phyloP scores from a whole-genome alignment of 2,888 invertebrate genomes.

The Crematogaster levior region DNA sequence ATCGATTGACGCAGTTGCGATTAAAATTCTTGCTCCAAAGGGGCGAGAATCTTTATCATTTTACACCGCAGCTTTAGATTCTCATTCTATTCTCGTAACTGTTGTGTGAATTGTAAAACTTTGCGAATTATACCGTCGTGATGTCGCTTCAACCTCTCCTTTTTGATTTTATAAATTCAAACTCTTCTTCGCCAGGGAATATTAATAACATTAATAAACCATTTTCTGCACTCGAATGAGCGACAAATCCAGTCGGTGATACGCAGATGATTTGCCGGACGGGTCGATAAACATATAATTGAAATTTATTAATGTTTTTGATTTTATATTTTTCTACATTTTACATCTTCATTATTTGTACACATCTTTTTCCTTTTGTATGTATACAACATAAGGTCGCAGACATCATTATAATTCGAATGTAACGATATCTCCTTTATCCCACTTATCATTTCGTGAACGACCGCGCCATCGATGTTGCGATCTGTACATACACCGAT shows the following conservation, averaged over 20 bases:
- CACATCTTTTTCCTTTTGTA: not conserved
- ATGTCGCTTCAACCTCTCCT: no score
- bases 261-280: no score
- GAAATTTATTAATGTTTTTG: no score
- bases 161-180: no score
- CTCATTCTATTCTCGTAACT: not conserved
- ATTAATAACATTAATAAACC: no score
- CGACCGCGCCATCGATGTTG: slow-evolving; percentile 3
- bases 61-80: not conserved
- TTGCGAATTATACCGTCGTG: no score
- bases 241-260: no score
- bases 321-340: slow-evolving; percentile 5
- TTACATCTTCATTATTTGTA: not conserved
- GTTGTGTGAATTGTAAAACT: not conserved
- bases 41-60: not conserved
- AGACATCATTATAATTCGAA: slow-evolving; percentile 21
- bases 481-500: slow-evolving; percentile 18
- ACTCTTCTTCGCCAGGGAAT: no score
- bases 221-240: no score
- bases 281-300: no score
- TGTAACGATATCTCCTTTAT: slow-evolving; percentile 29
- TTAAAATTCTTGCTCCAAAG: not conserved
- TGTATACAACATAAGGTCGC: not conserved
- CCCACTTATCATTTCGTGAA: slow-evolving; percentile 28
- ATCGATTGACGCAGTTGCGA: not conserved